phyloP scores from a whole-genome alignment of 2,888 invertebrate species.

The Andrena minutula region DNA sequence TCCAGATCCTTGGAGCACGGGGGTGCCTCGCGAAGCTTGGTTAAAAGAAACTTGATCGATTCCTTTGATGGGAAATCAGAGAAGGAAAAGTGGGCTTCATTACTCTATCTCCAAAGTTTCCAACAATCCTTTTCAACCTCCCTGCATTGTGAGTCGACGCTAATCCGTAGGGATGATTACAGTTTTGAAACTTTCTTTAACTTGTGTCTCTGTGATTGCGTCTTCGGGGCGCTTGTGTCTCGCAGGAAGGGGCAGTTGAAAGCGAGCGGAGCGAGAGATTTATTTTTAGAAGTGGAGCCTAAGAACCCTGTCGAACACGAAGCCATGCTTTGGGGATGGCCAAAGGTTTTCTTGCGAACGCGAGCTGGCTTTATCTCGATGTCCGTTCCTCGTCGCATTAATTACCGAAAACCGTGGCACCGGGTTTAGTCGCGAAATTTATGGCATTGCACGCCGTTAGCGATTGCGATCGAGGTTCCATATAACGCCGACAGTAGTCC shows the following conservation, averaged over 20 bases:
- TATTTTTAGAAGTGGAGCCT: not conserved
- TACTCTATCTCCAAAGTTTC: too few relatives aligned
- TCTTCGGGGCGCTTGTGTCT: too few relatives aligned
- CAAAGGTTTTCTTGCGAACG: slow-evolving; percentile 9
- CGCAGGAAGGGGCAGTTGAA: too few relatives aligned
- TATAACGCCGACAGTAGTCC: slow-evolving; percentile 13
- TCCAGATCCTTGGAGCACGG: not conserved
- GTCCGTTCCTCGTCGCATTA: slow-evolving; percentile 30
- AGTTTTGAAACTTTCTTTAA: too few relatives aligned
- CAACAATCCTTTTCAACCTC: too few relatives aligned
- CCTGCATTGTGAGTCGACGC: too few relatives aligned
- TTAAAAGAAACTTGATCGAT: not conserved
- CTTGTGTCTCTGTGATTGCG: too few relatives aligned
- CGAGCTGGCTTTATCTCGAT: slow-evolving; percentile 3
- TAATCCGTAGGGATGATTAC: too few relatives aligned
- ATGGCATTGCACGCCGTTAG: slow-evolving; percentile 14
- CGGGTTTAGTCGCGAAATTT: slow-evolving; percentile 21
- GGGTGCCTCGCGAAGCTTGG: not conserved
- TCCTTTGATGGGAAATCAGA: too few relatives aligned
- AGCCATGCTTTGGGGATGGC: not conserved
- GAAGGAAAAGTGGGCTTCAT: too few relatives aligned
- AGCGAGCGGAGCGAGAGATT: too few relatives aligned
- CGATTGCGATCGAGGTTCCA: slow-evolving; percentile 34
- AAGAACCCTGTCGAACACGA: not conserved
- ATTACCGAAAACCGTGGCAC: slow-evolving; percentile 31